Percentiles rank a stretch among this genome's conserved stretches.
These are phyloP conservation scores for Anser cygnoides DNA, from an alignment of 2,113 vertebrate species.

Conservation along the genomic window DNA sequence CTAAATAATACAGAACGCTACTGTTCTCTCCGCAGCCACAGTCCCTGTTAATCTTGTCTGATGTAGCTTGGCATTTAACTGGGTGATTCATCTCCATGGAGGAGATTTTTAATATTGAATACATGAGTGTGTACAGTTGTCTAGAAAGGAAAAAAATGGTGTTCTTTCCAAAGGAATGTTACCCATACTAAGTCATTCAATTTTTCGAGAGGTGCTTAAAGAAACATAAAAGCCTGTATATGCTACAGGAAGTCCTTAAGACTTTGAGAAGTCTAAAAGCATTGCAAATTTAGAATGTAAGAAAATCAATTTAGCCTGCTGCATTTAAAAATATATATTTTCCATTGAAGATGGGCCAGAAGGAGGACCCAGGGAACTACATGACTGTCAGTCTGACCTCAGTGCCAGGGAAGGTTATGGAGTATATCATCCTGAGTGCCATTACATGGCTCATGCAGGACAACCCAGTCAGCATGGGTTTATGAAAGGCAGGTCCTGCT, in stretches of 20 bases:
- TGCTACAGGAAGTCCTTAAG: background rate
- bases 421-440: no score
- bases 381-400: no score
- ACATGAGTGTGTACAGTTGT: background rate
- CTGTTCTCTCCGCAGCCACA: background rate
- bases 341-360: background rate
- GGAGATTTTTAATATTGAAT: slow-evolving; percentile 1
- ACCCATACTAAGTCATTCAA: background rate
- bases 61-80: background rate
- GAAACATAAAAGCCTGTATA: background rate
- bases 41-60: background rate
- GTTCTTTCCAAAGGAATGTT: background rate
- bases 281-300: background rate
- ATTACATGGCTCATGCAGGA: no score
- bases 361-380: no score
- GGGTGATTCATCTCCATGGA: slow-evolving; percentile 19
- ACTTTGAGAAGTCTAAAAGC: background rate
- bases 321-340: background rate
- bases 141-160: background rate
- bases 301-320: background rate
- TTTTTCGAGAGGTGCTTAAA: background rate
- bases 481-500: no score
- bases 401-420: no score
- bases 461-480: no score
- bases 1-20: background rate